Evolutionary conservation across 2,797 vertebrate species (phyloP).

Genomic region (Miichthys miiuy): DNA sequence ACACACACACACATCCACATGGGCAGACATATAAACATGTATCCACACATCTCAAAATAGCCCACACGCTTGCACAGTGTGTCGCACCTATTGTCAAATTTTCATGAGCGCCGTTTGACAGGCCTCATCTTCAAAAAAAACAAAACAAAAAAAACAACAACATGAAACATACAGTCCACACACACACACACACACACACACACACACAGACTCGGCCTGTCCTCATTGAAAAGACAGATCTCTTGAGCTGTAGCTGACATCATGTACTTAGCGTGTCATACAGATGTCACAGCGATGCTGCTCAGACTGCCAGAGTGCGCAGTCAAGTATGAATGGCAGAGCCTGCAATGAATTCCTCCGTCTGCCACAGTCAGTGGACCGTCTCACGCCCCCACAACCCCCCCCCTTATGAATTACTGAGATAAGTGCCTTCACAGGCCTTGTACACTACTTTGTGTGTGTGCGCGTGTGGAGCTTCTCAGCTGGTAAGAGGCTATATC

Average conservation of each 20-base stretch:
- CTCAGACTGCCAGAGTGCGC: conserved; percentile 60
- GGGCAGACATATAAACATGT: conserved; percentile 9
- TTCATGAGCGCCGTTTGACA: conserved; percentile 37
- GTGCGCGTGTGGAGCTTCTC: conserved; percentile 8
- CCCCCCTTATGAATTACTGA: conserved; percentile 59
- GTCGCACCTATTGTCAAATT: conserved; percentile 8
- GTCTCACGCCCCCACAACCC: conserved; percentile 25
- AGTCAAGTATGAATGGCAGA: conserved; percentile 74
- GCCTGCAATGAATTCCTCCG: conserved; percentile 67
- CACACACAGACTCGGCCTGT: conserved; percentile 12
- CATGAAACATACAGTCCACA: conserved; percentile 15
- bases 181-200: background rate
- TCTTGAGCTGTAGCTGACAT: conserved; percentile 71
- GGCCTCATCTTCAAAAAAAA: conserved; percentile 25
- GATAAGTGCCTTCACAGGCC: conserved; percentile 66
- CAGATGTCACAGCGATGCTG: conserved; percentile 74
- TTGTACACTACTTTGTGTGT: conserved; percentile 10
- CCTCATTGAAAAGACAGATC: conserved; percentile 58
- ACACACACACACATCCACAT: conserved; percentile 7
- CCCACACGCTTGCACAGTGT: background rate
- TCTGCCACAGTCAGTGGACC: conserved; percentile 67
- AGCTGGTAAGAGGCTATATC: conserved; percentile 33
- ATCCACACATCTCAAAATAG: background rate
- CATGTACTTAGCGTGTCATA: conserved; percentile 78
- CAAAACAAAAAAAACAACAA: background rate